Conservation (phyloP, 2,888 invertebrate genomes). For the Pyrochroa serraticornis region DNA sequence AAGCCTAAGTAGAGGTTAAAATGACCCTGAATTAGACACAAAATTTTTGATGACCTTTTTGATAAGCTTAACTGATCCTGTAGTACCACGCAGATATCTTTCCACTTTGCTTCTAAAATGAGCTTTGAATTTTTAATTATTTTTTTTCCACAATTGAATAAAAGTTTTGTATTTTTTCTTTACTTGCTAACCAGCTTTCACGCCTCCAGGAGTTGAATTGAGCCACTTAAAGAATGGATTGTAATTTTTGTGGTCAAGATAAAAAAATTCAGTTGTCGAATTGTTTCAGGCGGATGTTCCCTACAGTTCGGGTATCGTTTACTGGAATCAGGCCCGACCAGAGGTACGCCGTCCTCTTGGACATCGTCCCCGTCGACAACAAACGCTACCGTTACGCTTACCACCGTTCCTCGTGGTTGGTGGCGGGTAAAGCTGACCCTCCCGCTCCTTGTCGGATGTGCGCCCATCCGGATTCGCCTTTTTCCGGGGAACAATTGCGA, state of each 20-base stretch:
- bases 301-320: conserved; percentile 94
- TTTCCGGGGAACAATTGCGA: conserved; percentile 91
- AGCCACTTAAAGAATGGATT: background rate
- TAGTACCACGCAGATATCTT: too few relatives aligned
- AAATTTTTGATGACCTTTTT: too few relatives aligned
- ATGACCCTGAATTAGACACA: too few relatives aligned
- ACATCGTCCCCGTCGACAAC: conserved; percentile 96
- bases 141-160: too few relatives aligned
- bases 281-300: conserved; percentile 92
- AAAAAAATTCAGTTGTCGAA: background rate
- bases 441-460: conserved; percentile 92
- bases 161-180: too few relatives aligned
- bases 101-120: too few relatives aligned
- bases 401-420: conserved; percentile 97
- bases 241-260: too few relatives aligned
- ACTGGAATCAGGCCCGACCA: conserved; percentile 81
- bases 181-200: too few relatives aligned
- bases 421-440: conserved; percentile 98
- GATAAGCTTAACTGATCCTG: too few relatives aligned
- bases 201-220: too few relatives aligned
- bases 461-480: conserved; percentile 96
- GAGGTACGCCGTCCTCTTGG: conserved; percentile 91
- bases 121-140: too few relatives aligned
- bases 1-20: too few relatives aligned
- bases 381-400: conserved; percentile 97